phyloP scores from a whole-genome alignment of 92 coral and sea anemone species.

The Palythoa heliodiscus region DNA sequence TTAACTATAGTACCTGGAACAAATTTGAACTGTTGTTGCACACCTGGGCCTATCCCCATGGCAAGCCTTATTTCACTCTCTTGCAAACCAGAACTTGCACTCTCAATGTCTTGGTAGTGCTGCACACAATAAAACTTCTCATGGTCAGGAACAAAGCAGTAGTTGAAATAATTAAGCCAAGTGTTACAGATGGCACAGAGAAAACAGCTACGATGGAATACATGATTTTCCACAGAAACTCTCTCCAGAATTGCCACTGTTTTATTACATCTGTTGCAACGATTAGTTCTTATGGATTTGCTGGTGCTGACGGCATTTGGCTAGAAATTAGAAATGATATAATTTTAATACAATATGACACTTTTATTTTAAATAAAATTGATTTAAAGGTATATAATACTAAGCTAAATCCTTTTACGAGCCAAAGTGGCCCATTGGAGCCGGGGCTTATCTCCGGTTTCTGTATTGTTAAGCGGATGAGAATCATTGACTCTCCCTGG shows the following conservation, averaged over 20 bases:
- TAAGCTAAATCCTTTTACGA: no score
- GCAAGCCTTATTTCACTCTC: constrained; percentile 75
- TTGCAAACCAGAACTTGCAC: constrained; percentile 78
- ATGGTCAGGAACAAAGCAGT: constrained; percentile 94
- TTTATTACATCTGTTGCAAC: constrained; percentile 75
- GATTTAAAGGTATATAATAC: no score
- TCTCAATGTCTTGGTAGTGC: constrained; percentile 92
- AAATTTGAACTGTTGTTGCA: constrained; percentile 82
- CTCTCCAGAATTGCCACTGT: constrained; percentile 76
- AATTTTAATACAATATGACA: neutral
- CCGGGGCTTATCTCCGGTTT: no score
- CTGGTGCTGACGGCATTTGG: constrained; percentile 6
- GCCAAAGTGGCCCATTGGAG: no score
- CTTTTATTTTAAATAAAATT: no score
- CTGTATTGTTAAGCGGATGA: no score
- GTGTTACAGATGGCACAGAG: constrained; percentile 88
- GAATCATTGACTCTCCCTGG: no score
- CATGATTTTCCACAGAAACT: constrained; percentile 85
- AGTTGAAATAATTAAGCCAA: constrained; percentile 88
- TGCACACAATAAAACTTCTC: constrained; percentile 95
- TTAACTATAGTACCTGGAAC: constrained; percentile 61
- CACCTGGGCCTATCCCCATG: constrained; percentile 92
- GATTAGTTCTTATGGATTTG: constrained; percentile 52
- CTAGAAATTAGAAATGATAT: neutral
- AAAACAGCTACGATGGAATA: constrained; percentile 91